Base-by-base conservation (phyloP, 2,113 vertebrate species). In the Saccopteryx bilineata region DNA sequence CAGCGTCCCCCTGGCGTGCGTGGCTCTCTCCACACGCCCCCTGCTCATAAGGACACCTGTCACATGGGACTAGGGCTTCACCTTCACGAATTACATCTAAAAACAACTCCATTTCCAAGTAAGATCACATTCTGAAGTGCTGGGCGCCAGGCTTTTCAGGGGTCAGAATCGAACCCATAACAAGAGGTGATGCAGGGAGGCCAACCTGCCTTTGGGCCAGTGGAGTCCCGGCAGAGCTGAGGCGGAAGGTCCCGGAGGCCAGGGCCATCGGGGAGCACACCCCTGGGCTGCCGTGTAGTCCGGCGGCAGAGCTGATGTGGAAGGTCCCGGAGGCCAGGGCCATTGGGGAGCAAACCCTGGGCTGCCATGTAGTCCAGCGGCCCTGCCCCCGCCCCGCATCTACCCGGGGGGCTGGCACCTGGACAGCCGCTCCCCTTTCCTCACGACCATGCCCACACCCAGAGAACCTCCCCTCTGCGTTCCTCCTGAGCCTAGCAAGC, bases 271-370 rank as follows among this genome's bases (percentile, higher is more conserved):
- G 23, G 39, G n/a, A 50, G 52, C 4, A 8, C n/a, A 39, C 0
- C 0, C 60, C 23, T 4, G 2, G 48, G 28, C 4, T 63, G 28
- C 19, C 2, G 18, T 0, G 11, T n/a, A 31, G 52, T 9, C 3
- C 26, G 13, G 15, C 26, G 2, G 12, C 11, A 39, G 39, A 39
- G 39, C 39, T 39, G 39, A 39, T 39, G 39, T 3, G 39, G 39
- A 39, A 33, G 2, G 31, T 9, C 54, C 58, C 23, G 9, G 28
- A 10, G 60, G 28, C 9, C 0, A 52, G 12, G 26, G n/a, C 7
- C 0, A 0, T 26, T 9, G 9, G 23, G 39, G n/a, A 50, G 52
- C 4, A 8, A 26, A 39, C 0, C 0, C 23, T 4, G 2, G 48
- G 28, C 4, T 63, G 28, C 19, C 2, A 13, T 0, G 11, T n/a